Base-by-base conservation (phyloP, 2,113 vertebrate genomes). In the Nesogale talazaci region DNA sequence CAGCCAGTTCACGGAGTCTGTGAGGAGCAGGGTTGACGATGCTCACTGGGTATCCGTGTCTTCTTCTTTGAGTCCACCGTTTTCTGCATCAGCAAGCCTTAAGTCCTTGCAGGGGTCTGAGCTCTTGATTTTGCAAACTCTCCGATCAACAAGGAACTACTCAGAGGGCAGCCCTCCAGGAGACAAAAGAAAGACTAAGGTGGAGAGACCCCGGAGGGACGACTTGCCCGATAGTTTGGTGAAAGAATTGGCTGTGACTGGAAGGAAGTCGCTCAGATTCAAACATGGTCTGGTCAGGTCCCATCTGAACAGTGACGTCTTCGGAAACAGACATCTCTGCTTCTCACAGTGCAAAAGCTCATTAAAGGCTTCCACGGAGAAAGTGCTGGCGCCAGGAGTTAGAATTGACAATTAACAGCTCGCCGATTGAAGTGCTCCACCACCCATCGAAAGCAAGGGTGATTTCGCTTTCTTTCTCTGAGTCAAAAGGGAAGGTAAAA, bases 401-500 rank as follows among this genome's bases (percentile, higher is more conserved):
- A 85, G 91, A 94, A 96, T 93, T 59, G 81, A 93, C 94, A 94
- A 94, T 97, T 96, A 97, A 78, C 88, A 95, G 80, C 83, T 89
- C 82, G 82, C 94, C 85, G 74, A 86, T 27, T 88, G 88, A 90
- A 82, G 86, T 93, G 56, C 59, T 75, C 94, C 93, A 67, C 93
- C 91, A 69, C 78, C 95, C 92, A 92, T 78, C 38, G 93, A 95
- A 97, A 96, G 95, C 95, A 88, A 81, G 67, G 74, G 72, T 63
- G 59, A 20, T 1, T 85, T 72, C 67, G 89, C 95, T 94, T 88
- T 95, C 4, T 2, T 95, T 95, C 92, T 40, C 40, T 91, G 94
- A 93, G 79, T 89, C 93, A 84, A 97, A 97, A 96, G 94, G 86
- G 61, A 96, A 97, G 97, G 95, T 74, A 88, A 96, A 97, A 95